Evolutionary conservation across 2,888 invertebrate genomes (phyloP), one percentile per base, ranked within the genome.

Genomic region (Oxyscelio sp.): DNA sequence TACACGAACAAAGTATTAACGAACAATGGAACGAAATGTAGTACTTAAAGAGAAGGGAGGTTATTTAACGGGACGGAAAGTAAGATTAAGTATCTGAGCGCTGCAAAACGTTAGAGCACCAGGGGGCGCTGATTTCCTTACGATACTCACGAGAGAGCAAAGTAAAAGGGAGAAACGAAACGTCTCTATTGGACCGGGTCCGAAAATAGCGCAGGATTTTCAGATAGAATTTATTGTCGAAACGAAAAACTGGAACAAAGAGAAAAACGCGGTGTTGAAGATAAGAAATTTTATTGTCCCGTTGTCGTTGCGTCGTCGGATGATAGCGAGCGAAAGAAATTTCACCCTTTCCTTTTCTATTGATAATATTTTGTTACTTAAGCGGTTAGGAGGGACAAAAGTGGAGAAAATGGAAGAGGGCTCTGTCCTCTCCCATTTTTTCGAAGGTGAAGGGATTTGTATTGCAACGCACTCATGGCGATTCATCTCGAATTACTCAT

Each of bases 211-310:
- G 86, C 86, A 84, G 85, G 75, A 88, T 19, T 83, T 87, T 89
- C 87, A 90, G 86, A 87, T 88, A 88, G 78, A 88, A 88, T 71
- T 85, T 87, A 89, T 86, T 2, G 31, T 31, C 61, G 31, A n/a
- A 52, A 54, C 45, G 81, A 27, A 27, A 27, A 34, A 34, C 34
- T 34, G 34, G 11, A 34, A 34, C 34, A 88, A 85, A 80, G 40
- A 86, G 54, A 77, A 45, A 87, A 61, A 78, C 80, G 89, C 80
- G 87, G 87, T 84, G 87, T 87, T 88, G 86, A 90, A 90, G 87
- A 74, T 89, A 88, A 89, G 83, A 90, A 90, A 91, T 90, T 91
- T 89, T 90, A 91, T 90, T 87, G 88, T 89, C 87, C 89, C 87
- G 83, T 79, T 83, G 83, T 86, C 85, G 85, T 88, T 88, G 87